Conservation (phyloP, 2,797 vertebrate species). For the Oreortyx pictus region DNA sequence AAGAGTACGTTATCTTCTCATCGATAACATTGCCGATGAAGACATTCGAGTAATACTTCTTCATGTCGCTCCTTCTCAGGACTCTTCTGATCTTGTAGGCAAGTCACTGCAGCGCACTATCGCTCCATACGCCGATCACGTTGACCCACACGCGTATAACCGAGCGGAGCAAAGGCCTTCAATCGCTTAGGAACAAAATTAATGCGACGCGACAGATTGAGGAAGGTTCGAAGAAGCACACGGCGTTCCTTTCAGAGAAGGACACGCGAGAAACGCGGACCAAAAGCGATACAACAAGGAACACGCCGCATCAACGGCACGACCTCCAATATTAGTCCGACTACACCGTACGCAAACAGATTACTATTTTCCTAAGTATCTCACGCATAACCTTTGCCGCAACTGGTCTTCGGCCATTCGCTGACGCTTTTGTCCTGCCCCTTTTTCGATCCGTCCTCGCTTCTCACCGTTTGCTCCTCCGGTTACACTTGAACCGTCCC, state of each 20-base stretch:
- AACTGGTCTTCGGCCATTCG: not conserved
- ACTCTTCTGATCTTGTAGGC: not conserved
- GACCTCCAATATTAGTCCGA: not conserved
- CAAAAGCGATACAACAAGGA: not conserved
- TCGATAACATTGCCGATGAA: not conserved
- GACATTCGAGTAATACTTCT: not conserved
- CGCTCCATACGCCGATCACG: not conserved
- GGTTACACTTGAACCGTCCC: not conserved
- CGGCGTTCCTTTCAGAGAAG: not conserved
- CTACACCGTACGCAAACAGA: not conserved
- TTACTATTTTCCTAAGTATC: not conserved
- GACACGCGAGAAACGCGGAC: no score
- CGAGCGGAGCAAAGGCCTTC: not conserved
- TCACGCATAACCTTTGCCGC: not conserved
- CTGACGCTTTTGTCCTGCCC: not conserved
- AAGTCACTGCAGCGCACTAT: fast-evolving
- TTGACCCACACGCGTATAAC: not conserved
- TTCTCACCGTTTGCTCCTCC: not conserved
- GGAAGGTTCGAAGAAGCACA: not conserved
- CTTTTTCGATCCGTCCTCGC: not conserved
- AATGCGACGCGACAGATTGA: not conserved
- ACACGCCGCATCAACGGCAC: not conserved
- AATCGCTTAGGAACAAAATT: not conserved
- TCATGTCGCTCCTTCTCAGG: not conserved
- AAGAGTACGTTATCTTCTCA: not conserved